These are phyloP conservation scores for Nycticorax nycticorax DNA, from an alignment of 2,113 vertebrate genomes.

Conservation along the genomic window DNA sequence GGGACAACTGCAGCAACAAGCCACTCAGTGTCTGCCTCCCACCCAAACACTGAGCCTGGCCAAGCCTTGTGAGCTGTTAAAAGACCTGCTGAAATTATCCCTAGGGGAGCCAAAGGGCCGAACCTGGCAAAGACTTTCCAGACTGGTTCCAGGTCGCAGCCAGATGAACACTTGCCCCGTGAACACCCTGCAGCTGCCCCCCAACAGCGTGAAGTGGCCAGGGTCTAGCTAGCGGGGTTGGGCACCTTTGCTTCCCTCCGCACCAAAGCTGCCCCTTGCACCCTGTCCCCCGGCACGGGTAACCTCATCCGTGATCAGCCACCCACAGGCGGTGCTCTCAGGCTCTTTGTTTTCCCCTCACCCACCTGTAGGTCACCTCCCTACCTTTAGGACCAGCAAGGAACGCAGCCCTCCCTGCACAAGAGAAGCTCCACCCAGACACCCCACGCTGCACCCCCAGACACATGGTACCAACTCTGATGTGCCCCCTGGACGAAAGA, in stretches of 20 bases:
- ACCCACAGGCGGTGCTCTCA: not conserved
- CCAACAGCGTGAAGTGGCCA: not conserved
- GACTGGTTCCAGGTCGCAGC: not conserved
- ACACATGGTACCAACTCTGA: not conserved
- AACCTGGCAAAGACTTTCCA: not conserved
- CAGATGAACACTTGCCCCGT: not conserved
- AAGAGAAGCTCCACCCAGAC: not conserved
- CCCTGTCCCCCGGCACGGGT: not conserved
- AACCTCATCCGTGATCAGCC: not conserved
- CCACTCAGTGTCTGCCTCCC: not conserved
- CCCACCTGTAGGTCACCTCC: not conserved
- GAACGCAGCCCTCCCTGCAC: not conserved
- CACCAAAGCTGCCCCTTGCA: not conserved
- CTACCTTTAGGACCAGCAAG: not conserved
- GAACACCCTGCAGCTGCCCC: not conserved
- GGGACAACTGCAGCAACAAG: not conserved
- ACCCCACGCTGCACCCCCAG: not conserved
- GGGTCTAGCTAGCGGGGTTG: not conserved
- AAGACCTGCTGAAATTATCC: not conserved
- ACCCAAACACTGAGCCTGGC: not conserved
- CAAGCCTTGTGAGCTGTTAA: not conserved
- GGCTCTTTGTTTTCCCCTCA: not conserved
- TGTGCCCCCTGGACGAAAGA: not conserved
- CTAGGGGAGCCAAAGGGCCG: not conserved
- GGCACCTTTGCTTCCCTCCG: not conserved